Evolutionary conservation across 92 coral and sea anemone genomes (phyloP).

Genomic region (Palythoa grandis): DNA sequence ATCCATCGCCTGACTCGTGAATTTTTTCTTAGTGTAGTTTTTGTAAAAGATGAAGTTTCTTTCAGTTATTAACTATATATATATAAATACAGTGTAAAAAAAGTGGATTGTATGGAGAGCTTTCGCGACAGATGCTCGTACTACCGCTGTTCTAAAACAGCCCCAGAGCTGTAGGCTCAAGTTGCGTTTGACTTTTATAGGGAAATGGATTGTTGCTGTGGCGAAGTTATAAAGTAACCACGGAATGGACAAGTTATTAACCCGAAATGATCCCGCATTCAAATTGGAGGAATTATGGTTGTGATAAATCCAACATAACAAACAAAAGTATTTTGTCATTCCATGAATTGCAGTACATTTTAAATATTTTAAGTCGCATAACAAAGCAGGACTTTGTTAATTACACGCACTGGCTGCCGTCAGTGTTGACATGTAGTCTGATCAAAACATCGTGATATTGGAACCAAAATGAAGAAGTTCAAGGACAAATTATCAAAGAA

Average conservation of each 20-base stretch:
- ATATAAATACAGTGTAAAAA: too few species aligned
- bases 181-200: not conserved
- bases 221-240: not conserved
- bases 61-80: too few species aligned
- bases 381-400: not conserved
- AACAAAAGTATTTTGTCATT: not conserved
- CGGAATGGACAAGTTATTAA: not conserved
- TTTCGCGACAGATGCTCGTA: too few species aligned
- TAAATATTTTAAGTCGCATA: not conserved
- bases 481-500: conserved; percentile 37
- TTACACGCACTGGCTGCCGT: not conserved
- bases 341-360: not conserved
- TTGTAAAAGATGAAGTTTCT: too few species aligned
- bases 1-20: too few species aligned
- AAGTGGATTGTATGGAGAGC: not conserved
- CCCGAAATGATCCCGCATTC: not conserved
- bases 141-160: not conserved
- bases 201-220: too few species aligned
- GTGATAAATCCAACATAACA: not conserved
- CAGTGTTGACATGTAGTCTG: not conserved
- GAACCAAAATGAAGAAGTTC: conserved; percentile 22
- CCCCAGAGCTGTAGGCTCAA: not conserved
- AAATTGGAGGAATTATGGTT: not conserved
- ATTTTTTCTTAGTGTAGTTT: too few species aligned
- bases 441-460: not conserved